A percentile compares a stretch with the other conserved stretches of the same genome.
These are phyloP conservation scores for Amphiura filiformis DNA, from an alignment of 35 echinoderm and acorn worm species.

Conservation along the genomic window DNA sequence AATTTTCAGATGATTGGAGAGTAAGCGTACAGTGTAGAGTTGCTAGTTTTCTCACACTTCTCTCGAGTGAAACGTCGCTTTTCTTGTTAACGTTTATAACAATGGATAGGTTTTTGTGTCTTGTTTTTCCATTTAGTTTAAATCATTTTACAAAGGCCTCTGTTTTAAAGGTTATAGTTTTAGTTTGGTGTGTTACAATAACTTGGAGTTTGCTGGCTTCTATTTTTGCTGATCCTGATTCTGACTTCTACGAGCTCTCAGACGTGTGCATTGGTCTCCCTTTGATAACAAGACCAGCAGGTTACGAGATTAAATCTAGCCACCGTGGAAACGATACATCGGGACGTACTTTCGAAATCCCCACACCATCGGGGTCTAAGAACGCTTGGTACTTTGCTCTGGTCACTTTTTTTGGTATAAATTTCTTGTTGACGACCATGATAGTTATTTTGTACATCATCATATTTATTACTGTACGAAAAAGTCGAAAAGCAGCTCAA, in stretches of 20 bases:
- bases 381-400: constrained; percentile 19
- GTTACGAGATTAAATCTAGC: background rate
- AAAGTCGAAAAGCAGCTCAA: background rate
- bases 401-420: constrained; percentile 36
- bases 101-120: constrained; percentile 39
- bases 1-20: constrained; percentile 19
- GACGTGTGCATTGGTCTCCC: constrained; percentile 50
- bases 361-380: background rate
- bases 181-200: constrained; percentile 16
- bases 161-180: background rate
- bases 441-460: constrained; percentile 27
- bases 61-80: constrained; percentile 56
- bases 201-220: constrained; percentile 8
- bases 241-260: constrained; percentile 17
- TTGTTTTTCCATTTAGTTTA: constrained; percentile 36
- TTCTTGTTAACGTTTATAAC: constrained; percentile 46
- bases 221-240: background rate
- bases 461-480: too few relatives aligned
- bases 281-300: background rate
- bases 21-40: constrained; percentile 5
- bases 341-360: background rate
- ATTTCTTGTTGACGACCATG: background rate
- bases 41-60: constrained; percentile 30
- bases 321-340: background rate
- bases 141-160: background rate